Evolutionary conservation across 2,888 invertebrate genomes (phyloP), one percentile per base, ranked within the genome.

Genomic region (Drosophila tripunctata): DNA sequence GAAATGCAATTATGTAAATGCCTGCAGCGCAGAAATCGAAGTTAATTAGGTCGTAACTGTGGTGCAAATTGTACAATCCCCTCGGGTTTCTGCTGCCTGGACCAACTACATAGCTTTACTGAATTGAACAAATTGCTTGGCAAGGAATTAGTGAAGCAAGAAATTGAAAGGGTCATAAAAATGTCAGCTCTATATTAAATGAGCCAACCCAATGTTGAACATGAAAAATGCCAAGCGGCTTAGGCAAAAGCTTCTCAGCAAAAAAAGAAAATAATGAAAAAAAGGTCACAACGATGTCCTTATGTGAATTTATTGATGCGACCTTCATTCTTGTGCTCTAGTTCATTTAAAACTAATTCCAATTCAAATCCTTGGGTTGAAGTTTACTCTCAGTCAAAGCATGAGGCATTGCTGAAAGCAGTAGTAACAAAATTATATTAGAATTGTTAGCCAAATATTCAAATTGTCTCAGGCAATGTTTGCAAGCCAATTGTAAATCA

Each of bases 1-100:
- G 55, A 75, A 77, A 81, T 84, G 82, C 82, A 80, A 83, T 83
- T 83, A 83, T 84, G 84, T 84, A 82, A 84, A 83, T 84, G 84
- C 78, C 82, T 60, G 69, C 67, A 71, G 76, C 48, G 63, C 67
- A 66, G 57, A 76, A 82, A 83, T 83, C 83, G 84, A 83, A 83
- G 83, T 84, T 83, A 83, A 83, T 83, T 84, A 80, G 84, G 80
- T 84, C 70, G 69, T 78, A 75, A 80, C 76, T 75, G 74, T 76
- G 74, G 67, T 67, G 78, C 71, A 70, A 81, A 76, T 78, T 76
- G 67, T 63, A n/a, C n/a, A 62, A 66, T 65, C 62, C 76, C 54
- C 36, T 44, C 24, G 44, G 56, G 56, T n/a, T 36, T n/a, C n/a
- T n/a, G n/a, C n/a, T n/a, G n/a, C n/a, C 43, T 40, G 33, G 27